Conservation (phyloP, 2,797 vertebrate genomes). For the Arnoldichthys spilopterus region DNA sequence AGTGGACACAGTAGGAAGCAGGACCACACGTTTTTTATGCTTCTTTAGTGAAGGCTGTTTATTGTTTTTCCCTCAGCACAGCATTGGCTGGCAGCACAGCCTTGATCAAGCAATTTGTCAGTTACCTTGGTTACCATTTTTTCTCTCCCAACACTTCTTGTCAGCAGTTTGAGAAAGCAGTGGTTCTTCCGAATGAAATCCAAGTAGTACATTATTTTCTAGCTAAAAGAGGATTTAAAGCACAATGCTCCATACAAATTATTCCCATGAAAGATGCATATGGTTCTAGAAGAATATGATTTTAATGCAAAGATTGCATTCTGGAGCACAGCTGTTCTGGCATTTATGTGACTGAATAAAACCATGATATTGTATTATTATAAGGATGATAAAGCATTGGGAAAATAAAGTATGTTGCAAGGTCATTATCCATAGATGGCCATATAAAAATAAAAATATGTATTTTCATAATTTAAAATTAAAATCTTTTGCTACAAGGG, state of each 20-base stretch:
- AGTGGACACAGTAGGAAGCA: conserved; percentile 6
- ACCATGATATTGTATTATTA: not conserved
- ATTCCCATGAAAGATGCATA: not conserved
- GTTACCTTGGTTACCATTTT: conserved; percentile 66
- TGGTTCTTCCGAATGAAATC: conserved; percentile 49
- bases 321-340: not conserved
- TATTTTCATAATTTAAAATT: not conserved
- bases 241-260: conserved; percentile 35
- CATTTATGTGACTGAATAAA: conserved; percentile 5
- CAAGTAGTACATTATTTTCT: conserved; percentile 50
- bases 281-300: conserved; percentile 1
- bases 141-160: conserved; percentile 34
- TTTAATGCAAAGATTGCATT: not conserved
- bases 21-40: conserved; percentile 31
- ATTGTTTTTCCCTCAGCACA: conserved; percentile 53
- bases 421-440: not conserved
- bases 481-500: not conserved
- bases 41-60: conserved; percentile 56
- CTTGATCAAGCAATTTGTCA: conserved; percentile 61
- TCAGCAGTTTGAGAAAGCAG: conserved; percentile 56
- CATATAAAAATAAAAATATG: not conserved
- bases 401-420: not conserved
- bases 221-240: conserved; percentile 30
- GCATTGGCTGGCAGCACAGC: conserved; percentile 41
- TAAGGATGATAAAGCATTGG: not conserved